A percentile compares a stretch with the other conserved stretches of the same genome.
These are phyloP conservation scores for Zaprionus kolodkinae DNA, from an alignment of 1,140 invertebrate genomes.

Conservation along the genomic window DNA sequence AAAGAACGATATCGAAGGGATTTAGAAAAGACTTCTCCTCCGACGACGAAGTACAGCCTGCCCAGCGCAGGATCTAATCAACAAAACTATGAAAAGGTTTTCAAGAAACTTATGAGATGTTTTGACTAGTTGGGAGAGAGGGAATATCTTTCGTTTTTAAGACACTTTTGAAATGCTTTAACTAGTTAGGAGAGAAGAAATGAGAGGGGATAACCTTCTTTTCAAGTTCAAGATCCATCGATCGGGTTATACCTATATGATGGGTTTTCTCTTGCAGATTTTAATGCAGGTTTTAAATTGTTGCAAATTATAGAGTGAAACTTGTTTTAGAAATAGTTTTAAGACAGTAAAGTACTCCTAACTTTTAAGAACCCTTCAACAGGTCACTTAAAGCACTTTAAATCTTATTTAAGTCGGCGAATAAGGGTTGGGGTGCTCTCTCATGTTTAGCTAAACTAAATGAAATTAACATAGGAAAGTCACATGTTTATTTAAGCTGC, in stretches of 20 bases:
- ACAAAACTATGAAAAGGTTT: too few species aligned
- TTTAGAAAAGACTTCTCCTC: not conserved
- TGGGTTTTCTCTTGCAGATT: not conserved
- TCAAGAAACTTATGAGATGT: too few species aligned
- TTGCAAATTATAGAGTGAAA: not conserved
- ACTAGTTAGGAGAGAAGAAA: too few species aligned
- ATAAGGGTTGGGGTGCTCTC: not conserved
- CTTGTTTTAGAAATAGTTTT: not conserved
- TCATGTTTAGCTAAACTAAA: slow-evolving; percentile 21
- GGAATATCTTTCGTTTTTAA: too few species aligned
- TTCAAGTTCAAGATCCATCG: too few species aligned
- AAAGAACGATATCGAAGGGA: not conserved
- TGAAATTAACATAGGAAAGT: slow-evolving; percentile 42
- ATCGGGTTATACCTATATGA: too few species aligned
- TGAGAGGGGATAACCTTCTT: too few species aligned
- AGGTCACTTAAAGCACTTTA: not conserved
- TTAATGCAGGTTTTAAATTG: not conserved
- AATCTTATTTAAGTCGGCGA: not conserved
- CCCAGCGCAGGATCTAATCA: not conserved
- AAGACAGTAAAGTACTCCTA: not conserved
- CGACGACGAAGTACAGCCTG: not conserved
- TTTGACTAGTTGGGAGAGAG: too few species aligned
- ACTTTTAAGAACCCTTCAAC: not conserved
- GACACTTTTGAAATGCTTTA: too few species aligned
- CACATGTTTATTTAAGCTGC: slow-evolving; percentile 38